These are phyloP conservation scores for Cinclus cinclus DNA, from an alignment of 2,113 vertebrate species.

Conservation along the genomic window DNA sequence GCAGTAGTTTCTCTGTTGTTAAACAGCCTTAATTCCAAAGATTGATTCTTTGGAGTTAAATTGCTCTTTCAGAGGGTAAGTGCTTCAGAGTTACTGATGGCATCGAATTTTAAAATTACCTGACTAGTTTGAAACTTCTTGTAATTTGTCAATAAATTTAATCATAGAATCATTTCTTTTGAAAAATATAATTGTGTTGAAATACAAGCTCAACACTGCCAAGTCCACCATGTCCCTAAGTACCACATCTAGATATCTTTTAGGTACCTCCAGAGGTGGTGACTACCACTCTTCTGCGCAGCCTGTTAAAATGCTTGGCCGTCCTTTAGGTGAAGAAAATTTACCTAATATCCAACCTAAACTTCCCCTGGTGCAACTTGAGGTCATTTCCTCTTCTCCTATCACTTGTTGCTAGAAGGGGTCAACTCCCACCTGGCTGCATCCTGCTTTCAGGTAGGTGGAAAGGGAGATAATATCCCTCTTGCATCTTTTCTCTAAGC, in stretches of 20 bases:
- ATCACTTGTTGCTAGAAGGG: neutral
- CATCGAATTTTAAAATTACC: slow-evolving; percentile 8
- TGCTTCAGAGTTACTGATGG: neutral
- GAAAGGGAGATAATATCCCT: neutral
- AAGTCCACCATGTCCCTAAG: neutral
- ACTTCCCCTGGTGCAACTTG: neutral
- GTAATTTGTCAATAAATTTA: neutral
- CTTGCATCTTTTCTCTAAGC: neutral
- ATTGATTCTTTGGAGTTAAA: neutral
- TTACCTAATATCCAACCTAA: neutral
- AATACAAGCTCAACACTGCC: neutral
- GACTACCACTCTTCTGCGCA: neutral
- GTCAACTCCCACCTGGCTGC: accelerated
- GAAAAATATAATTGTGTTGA: neutral
- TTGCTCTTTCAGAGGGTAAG: slow-evolving; percentile 15
- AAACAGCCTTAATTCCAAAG: neutral
- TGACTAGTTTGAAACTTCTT: neutral
- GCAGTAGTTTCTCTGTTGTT: neutral
- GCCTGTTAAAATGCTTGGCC: neutral
- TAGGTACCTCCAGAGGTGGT: neutral
- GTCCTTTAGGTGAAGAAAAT: neutral
- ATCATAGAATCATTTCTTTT: neutral
- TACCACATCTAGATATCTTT: neutral
- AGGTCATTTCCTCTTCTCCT: neutral
- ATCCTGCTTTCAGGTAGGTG: neutral